Evolutionary conservation across 2,797 vertebrate species (phyloP), one percentile per base, ranked within the genome.

Genomic region (Pangasius larnaudii): DNA sequence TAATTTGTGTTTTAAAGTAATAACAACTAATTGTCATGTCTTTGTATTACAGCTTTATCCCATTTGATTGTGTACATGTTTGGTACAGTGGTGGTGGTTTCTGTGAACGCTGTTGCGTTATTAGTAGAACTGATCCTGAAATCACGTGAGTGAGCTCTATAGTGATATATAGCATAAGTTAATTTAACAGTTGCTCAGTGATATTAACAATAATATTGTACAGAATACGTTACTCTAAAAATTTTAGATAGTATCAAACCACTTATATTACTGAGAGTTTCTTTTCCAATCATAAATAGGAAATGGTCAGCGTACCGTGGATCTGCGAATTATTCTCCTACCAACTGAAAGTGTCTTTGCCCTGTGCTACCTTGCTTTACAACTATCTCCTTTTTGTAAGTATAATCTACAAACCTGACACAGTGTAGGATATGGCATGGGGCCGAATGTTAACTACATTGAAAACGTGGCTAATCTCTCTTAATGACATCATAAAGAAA

Each of bases 331-430:
- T 24, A 58, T 79, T 84, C 33, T 89, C 42, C 49, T 89, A 10
- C 71, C 79, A 5, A 58, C 13, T 84, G 88, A 89, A 86, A 42
- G 88, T 13, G 6, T 79, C 49, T 89, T 89, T 71, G 71, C 81
- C 27, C 14, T 42, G 13, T 75, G 79, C 16, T 77, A 33, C 14
- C 49, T 89, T 33, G 8, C 69, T 75, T 53, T 84, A 65, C 36
- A 39, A 39, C 36, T 39, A 3, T 71, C 39, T 39, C 3, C 67
- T 30, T 78, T 58, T 53, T 65, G 85, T 86, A 77, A 86, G 88
- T 84, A 78, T 53, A 46, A 81, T n/a, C 74, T 56, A 13, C 5
- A 69, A 53, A 84, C 18, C 36, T 0, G 0, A 11, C 49, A 33
- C 59, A 46, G 1, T n/a, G n/a, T n/a, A n/a, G n/a, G n/a, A n/a